A percentile compares a stretch with the other conserved stretches of the same genome.
These are phyloP conservation scores for Dione vanillae DNA, from an alignment of 2,888 invertebrate species.

Conservation along the genomic window DNA sequence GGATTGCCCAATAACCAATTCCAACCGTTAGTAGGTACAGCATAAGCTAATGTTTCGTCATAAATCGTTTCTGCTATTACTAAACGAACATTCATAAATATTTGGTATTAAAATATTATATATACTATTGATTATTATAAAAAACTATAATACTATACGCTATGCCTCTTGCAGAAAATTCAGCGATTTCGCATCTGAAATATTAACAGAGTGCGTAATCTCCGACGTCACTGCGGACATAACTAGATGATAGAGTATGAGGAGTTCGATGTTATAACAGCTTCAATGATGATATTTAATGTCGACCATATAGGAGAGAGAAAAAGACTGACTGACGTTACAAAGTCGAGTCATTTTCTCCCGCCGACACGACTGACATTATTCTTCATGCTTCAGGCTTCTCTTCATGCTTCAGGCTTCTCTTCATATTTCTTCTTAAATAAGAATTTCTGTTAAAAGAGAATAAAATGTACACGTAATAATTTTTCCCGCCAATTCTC, in stretches of 20 bases:
- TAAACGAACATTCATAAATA: conserved; percentile 69
- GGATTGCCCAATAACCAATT: conserved; percentile 82
- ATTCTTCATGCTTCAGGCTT: conserved; percentile 57
- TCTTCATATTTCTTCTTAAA: conserved; percentile 47
- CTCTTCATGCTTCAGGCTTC: conserved; percentile 50
- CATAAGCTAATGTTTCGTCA: conserved; percentile 71
- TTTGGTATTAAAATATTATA: conserved; percentile 54
- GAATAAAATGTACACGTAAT: conserved; percentile 51
- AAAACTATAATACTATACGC: conserved; percentile 40
- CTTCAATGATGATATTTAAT: conserved; percentile 62
- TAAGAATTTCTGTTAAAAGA: conserved; percentile 59
- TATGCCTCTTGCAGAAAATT: conserved; percentile 77
- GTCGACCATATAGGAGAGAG: conserved; percentile 89
- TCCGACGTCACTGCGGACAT: conserved; percentile 80
- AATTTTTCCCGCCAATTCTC: conserved; percentile 47
- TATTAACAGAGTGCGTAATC: conserved; percentile 79
- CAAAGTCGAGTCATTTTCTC: conserved; percentile 87
- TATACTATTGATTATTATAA: not conserved
- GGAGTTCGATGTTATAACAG: conserved; percentile 15
- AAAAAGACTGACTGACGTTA: conserved; percentile 89
- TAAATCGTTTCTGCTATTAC: conserved; percentile 68
- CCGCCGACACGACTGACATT: conserved; percentile 84
- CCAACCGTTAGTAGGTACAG: conserved; percentile 63
- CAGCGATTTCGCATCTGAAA: conserved; percentile 80
- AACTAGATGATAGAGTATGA: conserved; percentile 48